phyloP scores from a whole-genome alignment of 2,113 vertebrate species.

The Tyrannus savana region DNA sequence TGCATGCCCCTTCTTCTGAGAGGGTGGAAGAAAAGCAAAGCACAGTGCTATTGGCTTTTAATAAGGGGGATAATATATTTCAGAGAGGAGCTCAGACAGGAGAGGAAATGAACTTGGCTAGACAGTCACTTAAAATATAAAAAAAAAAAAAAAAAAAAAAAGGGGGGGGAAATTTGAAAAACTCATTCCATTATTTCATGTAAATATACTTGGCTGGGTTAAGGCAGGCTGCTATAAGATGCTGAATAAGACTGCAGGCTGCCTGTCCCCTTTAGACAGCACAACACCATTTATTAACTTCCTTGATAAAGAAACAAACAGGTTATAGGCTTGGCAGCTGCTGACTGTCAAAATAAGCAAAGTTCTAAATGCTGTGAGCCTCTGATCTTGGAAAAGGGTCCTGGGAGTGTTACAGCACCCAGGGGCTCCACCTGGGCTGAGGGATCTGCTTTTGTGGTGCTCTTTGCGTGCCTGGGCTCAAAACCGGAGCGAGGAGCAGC shows the following conservation, averaged over 20 bases:
- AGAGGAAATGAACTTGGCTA: constrained; percentile 73
- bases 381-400: not conserved
- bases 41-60: constrained; percentile 42
- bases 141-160: not conserved
- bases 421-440: not conserved
- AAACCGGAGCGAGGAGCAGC: not conserved
- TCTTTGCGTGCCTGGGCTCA: not conserved
- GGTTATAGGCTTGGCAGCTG: not conserved
- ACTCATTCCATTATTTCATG: constrained; percentile 48
- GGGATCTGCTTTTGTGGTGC: not conserved
- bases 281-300: not conserved
- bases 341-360: constrained; percentile 8
- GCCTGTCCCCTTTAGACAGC: not conserved
- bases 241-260: not conserved
- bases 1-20: constrained; percentile 73
- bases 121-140: constrained; percentile 25
- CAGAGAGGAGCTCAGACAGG: constrained; percentile 59
- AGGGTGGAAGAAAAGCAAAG: constrained; percentile 27
- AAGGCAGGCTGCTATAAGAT: constrained; percentile 31
- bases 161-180: not conserved
- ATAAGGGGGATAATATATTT: constrained; percentile 36
- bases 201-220: constrained; percentile 60
- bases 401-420: not conserved
- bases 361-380: not conserved
- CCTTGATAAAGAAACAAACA: not conserved